Evolutionary conservation across 1,140 invertebrate species (phyloP), one percentile per base, ranked within the genome.

Genomic region (Trinorchestia longiramus): DNA sequence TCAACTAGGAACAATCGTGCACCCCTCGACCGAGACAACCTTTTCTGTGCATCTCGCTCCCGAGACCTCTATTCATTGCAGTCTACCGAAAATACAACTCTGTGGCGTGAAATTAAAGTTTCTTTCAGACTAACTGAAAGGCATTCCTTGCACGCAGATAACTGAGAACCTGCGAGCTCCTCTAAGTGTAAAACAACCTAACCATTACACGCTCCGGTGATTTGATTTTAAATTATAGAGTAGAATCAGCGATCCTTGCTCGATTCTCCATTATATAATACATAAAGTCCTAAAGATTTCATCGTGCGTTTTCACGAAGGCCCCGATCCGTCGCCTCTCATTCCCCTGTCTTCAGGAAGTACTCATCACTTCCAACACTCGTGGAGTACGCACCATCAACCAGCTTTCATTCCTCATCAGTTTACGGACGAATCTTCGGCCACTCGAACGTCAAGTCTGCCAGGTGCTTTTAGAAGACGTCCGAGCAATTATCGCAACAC

Each of bases 41-140:
- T 77, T 23, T 77, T 77, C 62, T 77, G 62, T 77, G 11, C 62
- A 11, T 77, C 62, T 77, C 62, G 62, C 62, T 77, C 62, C 62
- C 15, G 62, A 77, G 62, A 77, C 62, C 88, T 42, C n/a, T 90
- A 15, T 42, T 43, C 11, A 17, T 43, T 90, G n/a, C 42, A 42
- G 87, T 87, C 87, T 90, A 4, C 88, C 88, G 88, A 90, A 90
- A 90, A 8, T 42, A 90, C n/a, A 90, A 43, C n/a, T 90, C 43
- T 17, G 6, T 41, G n/a, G 88, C 88, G 88, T 90, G 88, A 90
- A 90, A 90, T 90, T 42, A 90, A 90, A 90, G 88, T 90, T 90
- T 90, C 43, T 77, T 77, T 77, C 62, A 36, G 62, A 1, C 36
- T 77, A 77, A 77, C 28, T 77, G 62, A 77, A 77, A 77, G 62